Conservation (phyloP, 2,113 vertebrate genomes). For the Thamnophis sirtalis region DNA sequence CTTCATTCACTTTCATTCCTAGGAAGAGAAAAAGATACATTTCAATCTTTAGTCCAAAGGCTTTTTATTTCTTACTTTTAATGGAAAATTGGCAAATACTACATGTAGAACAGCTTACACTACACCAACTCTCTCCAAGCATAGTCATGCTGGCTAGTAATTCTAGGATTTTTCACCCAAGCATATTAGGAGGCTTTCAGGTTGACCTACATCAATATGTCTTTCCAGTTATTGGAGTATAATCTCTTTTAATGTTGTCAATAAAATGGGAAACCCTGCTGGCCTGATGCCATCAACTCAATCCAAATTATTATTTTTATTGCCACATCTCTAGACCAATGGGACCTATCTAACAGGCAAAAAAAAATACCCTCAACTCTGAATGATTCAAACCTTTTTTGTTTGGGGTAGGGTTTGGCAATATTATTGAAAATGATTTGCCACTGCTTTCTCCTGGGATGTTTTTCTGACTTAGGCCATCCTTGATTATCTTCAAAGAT, state of each 20-base stretch:
- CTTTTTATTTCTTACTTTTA: not conserved
- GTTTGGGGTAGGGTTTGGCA: not conserved
- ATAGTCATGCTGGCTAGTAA: not conserved
- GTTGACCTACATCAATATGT: not conserved
- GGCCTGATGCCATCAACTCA: not conserved
- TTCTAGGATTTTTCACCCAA: not conserved
- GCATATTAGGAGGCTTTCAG: not conserved
- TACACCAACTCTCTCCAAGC: not conserved
- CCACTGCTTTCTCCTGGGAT: not conserved
- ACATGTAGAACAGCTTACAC: not conserved
- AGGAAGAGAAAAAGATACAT: not conserved
- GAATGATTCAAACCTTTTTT: not conserved
- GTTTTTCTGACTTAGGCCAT: not conserved
- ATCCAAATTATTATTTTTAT: not conserved
- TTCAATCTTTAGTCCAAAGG: not conserved
- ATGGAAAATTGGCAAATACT: not conserved
- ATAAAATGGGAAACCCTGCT: not conserved
- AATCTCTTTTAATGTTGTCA: not conserved
- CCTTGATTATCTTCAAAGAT: not conserved
- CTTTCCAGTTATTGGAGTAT: not conserved
- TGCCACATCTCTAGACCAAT: not conserved
- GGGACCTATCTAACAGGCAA: not conserved
- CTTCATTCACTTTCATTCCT: not conserved
- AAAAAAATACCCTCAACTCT: not conserved
- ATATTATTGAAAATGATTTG: not conserved